Conservation (phyloP, 2,888 invertebrate genomes). For the Melanophora roralis region DNA sequence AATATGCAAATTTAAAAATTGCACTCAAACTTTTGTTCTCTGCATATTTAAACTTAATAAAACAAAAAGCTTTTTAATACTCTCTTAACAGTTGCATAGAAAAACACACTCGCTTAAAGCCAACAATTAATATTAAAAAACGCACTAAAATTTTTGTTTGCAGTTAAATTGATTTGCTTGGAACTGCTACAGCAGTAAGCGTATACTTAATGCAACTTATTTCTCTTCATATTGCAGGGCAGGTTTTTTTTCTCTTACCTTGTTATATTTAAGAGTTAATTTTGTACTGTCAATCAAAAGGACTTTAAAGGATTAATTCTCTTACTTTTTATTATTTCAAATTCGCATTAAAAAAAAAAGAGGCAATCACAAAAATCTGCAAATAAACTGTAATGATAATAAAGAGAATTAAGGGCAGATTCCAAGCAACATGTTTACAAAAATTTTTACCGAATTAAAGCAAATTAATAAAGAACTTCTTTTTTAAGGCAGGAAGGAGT, state of each 20-base stretch:
- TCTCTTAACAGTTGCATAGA: neutral
- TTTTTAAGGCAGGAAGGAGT: too few relatives aligned
- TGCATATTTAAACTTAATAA: neutral
- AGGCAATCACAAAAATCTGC: too few relatives aligned
- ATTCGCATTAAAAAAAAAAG: too few relatives aligned
- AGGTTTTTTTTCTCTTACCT: too few relatives aligned
- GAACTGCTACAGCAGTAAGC: too few relatives aligned
- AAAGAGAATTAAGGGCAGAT: neutral
- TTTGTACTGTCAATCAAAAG: too few relatives aligned
- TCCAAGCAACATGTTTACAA: neutral
- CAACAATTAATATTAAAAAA: neutral
- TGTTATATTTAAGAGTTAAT: too few relatives aligned
- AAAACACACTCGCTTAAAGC: neutral
- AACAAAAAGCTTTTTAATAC: neutral
- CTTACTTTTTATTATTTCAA: neutral
- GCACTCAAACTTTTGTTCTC: conserved; percentile 19
- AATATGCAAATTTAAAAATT: conserved; percentile 17
- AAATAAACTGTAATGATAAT: too few relatives aligned
- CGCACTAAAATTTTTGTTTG: neutral
- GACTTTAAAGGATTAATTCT: neutral
- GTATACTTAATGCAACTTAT: neutral
- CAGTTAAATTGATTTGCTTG: neutral
- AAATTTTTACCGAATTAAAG: neutral
- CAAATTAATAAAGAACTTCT: too few relatives aligned
- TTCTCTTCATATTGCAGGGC: neutral